Base-by-base conservation (phyloP, 2,113 vertebrate genomes). In the Colossoma macropomum region DNA sequence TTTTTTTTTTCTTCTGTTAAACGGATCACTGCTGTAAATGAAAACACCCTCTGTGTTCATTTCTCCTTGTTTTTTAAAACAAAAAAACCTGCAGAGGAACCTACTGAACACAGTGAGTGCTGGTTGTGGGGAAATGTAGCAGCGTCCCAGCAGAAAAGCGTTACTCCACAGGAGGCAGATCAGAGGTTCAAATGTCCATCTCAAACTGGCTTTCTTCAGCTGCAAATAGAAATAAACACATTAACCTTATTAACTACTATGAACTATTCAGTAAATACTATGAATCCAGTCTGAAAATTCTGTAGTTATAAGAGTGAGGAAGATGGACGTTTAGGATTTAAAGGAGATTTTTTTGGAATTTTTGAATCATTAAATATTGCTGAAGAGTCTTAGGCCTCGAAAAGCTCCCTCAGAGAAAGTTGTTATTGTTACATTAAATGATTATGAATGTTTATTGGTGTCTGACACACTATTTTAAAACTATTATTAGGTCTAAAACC, bases 131-230 rank as follows among this genome's bases (percentile, higher is more conserved):
- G 62, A 60, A 75, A 60, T 4, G 15, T 56, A 84, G 81, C 73
- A 86, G 66, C 68, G 54, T 81, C 70, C 69, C 54, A 30, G 79
- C 75, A 75, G 52, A 84, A 69, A 30, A 72, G 30, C 6, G 30
- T 48, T 81, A 62, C 87, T 86, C 79, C 87, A 86, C 76, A 86
- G 84, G 84, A 88, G 84, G 84, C 80, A 82, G 30, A 76, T 71
- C 28, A 32, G 77, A 56, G 52, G 60, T 17, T 88, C 79, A 88
- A 56, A 88, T 88, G 75, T 88, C 87, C 85, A 88, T 88, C 71
- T 88, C 87, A 60, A 88, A 86, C 85, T 88, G 87, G 85, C 28
- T 80, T 56, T 86, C 87, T 23, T 88, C 87, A 68, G 63, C 84
- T 84, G 59, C 15, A 34, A 60, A 59, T 28, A 30, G 15, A 27